phyloP scores from a whole-genome alignment of 1,140 invertebrate genomes.

The Euglossa dilemma region DNA sequence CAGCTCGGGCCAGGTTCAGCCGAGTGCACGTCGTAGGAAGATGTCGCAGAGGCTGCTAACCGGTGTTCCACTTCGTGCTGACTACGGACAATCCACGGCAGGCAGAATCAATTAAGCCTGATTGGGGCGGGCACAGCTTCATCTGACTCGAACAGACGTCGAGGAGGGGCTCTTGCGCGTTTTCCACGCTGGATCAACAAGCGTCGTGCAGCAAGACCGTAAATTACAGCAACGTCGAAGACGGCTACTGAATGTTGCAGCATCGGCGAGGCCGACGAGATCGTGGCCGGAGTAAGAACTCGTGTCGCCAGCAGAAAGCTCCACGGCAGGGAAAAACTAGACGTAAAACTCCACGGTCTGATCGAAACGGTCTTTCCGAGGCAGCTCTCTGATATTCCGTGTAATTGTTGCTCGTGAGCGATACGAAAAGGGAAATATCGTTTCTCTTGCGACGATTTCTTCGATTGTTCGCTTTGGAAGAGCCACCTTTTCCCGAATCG shows the following conservation, averaged over 20 bases:
- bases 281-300: not conserved
- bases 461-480: too few species aligned
- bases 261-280: not conserved
- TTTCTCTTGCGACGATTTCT: too few species aligned
- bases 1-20: constrained; percentile 39
- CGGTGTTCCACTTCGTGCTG: not conserved
- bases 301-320: not conserved
- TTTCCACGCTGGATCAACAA: constrained; percentile 31
- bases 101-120: constrained; percentile 12
- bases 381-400: not conserved
- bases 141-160: not conserved
- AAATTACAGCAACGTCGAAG: constrained; percentile 16
- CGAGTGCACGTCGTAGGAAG: constrained; percentile 31
- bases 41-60: constrained; percentile 24
- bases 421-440: too few species aligned
- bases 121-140: constrained; percentile 2
- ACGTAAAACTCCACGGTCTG: not conserved
- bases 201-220: not conserved
- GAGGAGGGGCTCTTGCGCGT: not conserved
- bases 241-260: constrained; percentile 2
- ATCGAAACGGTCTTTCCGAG: not conserved
- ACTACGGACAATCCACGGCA: not conserved
- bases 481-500: too few species aligned
- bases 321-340: too few species aligned
- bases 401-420: too few species aligned